These are phyloP conservation scores for Thaleichthys pacificus DNA, from an alignment of 2,797 vertebrate genomes.

Conservation along the genomic window DNA sequence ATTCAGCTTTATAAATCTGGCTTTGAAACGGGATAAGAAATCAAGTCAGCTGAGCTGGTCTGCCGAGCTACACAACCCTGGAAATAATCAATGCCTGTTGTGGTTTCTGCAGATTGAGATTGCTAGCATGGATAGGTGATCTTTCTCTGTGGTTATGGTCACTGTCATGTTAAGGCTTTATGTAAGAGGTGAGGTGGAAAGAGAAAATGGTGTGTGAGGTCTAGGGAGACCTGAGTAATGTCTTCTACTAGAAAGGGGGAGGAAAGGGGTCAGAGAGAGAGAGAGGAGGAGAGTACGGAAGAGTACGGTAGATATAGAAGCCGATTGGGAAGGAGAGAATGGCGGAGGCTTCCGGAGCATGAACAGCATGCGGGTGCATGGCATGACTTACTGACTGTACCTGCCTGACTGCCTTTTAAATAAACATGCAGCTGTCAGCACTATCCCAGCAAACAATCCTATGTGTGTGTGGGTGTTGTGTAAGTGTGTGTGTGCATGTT, in stretches of 20 bases:
- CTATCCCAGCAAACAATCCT: not conserved
- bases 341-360: not conserved
- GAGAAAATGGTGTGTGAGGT: not conserved
- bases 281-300: not conserved
- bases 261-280: not conserved
- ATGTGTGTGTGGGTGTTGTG: not conserved
- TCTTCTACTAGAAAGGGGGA: not conserved
- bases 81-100: not conserved
- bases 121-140: not conserved
- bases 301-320: too few species aligned
- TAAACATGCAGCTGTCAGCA: not conserved
- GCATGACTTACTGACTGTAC: too few species aligned
- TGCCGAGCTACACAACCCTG: not conserved
- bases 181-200: not conserved
- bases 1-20: not conserved
- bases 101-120: not conserved
- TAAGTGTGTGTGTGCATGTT: conserved; percentile 7
- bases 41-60: not conserved
- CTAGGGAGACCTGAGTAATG: not conserved
- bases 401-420: not conserved
- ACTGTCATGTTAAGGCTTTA: not conserved
- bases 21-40: not conserved
- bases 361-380: too few species aligned
- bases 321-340: not conserved
- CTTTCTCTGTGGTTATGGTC: not conserved